Evolutionary conservation across 2,888 invertebrate species (phyloP).

Genomic region (Eupithecia centaureata): DNA sequence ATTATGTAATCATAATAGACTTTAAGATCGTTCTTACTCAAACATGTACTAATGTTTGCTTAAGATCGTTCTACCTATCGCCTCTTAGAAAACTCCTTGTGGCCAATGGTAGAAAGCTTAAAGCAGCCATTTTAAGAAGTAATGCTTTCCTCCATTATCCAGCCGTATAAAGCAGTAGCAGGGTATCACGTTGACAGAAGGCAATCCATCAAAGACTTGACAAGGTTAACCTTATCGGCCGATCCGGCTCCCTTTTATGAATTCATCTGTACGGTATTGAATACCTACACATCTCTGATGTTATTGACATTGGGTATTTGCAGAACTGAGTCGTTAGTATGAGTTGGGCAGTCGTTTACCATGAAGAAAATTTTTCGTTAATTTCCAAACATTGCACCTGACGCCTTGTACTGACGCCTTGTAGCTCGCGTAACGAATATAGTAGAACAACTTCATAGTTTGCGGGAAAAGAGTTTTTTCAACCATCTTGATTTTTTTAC

Average conservation of each 20-base stretch:
- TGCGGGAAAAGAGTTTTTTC: too few relatives aligned
- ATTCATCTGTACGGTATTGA: conserved; percentile 39
- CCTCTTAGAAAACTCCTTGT: neutral
- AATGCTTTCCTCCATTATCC: conserved; percentile 40
- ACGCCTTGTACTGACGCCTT: too few relatives aligned
- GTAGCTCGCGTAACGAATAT: too few relatives aligned
- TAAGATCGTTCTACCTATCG: neutral
- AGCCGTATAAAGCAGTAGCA: conserved; percentile 36
- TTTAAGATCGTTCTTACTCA: too few relatives aligned
- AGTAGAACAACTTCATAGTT: too few relatives aligned
- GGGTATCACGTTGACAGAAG: conserved; percentile 35
- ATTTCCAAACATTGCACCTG: too few relatives aligned
- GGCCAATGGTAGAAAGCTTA: neutral
- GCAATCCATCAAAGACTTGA: conserved; percentile 45
- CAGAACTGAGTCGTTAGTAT: too few relatives aligned
- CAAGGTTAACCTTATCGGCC: conserved; percentile 54
- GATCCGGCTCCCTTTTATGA: conserved; percentile 43
- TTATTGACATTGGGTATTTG: conserved; percentile 31
- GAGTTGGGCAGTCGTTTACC: too few relatives aligned
- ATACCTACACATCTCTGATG: conserved; percentile 31
- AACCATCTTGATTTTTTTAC: too few relatives aligned
- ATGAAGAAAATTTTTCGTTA: too few relatives aligned
- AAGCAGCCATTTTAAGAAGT: neutral
- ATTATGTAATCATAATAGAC: too few relatives aligned
- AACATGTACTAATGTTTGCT: too few relatives aligned